phyloP scores from a whole-genome alignment of 1,140 invertebrate genomes.

The Dysdera silvatica region DNA sequence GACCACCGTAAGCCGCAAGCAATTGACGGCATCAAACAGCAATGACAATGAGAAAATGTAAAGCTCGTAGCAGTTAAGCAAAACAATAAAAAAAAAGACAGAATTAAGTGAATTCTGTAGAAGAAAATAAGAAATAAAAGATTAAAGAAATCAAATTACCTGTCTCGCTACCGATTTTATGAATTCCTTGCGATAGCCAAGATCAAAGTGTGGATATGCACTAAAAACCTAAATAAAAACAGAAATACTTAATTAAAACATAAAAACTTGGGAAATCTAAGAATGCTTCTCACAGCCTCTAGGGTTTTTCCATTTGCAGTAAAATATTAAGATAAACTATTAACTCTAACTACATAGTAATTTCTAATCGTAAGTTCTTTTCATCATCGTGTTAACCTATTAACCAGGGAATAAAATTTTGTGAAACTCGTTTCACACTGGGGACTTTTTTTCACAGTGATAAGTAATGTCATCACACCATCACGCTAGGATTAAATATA shows the following conservation, averaged over 20 bases:
- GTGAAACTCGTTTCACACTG: too few species aligned
- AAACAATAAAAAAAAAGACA: background rate
- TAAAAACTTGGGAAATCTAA: background rate
- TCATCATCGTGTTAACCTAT: background rate
- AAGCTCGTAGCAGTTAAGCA: too few species aligned
- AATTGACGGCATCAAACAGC: too few species aligned
- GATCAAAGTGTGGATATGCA: constrained; percentile 18
- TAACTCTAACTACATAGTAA: too few species aligned
- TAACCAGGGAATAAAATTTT: background rate
- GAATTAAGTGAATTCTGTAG: background rate
- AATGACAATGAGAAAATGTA: too few species aligned
- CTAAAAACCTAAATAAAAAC: constrained; percentile 15
- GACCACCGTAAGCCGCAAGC: too few species aligned
- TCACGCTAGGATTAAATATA: too few species aligned
- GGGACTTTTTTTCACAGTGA: too few species aligned
- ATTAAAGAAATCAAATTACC: background rate
- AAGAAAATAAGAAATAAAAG: background rate
- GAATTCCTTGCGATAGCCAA: constrained; percentile 24
- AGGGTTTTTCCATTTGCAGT: background rate
- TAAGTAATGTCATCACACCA: too few species aligned
- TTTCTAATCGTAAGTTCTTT: background rate
- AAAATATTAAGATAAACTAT: background rate
- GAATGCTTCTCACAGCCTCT: background rate
- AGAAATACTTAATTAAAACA: background rate
- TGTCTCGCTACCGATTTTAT: constrained; percentile 23